Evolutionary conservation across 2,888 invertebrate genomes (phyloP).

Genomic region (Plemyria rubiginata): DNA sequence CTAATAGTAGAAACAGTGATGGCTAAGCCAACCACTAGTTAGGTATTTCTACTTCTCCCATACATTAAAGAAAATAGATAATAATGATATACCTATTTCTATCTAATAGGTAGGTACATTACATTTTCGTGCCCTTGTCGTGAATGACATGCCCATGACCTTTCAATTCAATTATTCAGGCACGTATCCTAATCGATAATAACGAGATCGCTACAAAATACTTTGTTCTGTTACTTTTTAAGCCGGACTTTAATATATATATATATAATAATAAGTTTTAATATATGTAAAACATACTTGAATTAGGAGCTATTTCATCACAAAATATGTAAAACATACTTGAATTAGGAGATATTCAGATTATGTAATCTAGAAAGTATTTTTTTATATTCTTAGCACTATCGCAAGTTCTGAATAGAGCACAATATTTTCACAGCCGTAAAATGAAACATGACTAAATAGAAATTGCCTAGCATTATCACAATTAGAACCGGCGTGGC

Average conservation of each 20-base stretch:
- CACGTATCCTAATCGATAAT: conserved; percentile 21
- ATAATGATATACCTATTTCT: not conserved
- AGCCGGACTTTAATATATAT: no score
- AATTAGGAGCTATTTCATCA: no score
- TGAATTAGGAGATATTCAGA: no score
- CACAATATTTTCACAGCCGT: not conserved
- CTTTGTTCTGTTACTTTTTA: not conserved
- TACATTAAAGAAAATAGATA: no score
- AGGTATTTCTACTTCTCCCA: no score
- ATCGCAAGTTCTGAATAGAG: not conserved
- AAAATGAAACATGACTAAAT: conserved; percentile 18
- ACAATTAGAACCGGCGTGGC: conserved; percentile 4
- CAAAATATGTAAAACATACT: no score
- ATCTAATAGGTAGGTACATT: not conserved
- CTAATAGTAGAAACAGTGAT: no score
- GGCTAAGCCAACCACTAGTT: no score
- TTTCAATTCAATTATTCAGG: conserved; percentile 36
- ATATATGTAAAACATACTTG: no score
- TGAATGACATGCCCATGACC: conserved; percentile 26
- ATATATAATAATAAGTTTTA: no score
- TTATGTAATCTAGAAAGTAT: no score
- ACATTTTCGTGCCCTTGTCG: conserved; percentile 27
- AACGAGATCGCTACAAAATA: conserved; percentile 5
- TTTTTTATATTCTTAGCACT: no score
- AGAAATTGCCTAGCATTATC: conserved; percentile 27